Conservation (phyloP, 2,888 invertebrate genomes). For the Sarcophaga variegata region DNA sequence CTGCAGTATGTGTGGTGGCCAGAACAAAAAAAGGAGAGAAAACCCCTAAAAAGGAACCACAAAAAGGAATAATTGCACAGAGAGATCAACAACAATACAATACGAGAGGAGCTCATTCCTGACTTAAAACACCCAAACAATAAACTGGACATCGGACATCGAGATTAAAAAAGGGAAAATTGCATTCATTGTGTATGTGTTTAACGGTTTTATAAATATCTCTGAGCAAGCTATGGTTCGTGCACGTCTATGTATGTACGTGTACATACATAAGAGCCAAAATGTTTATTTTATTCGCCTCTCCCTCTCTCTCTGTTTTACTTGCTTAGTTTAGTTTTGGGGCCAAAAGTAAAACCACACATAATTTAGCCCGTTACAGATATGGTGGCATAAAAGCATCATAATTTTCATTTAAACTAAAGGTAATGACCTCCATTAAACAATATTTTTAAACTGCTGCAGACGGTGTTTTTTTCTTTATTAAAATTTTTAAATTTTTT, state of each 20-base stretch:
- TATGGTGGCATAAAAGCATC: neutral
- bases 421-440: neutral
- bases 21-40: slow-evolving; percentile 44
- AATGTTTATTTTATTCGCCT: neutral
- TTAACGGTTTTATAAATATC: too few species aligned
- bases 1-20: slow-evolving; percentile 66
- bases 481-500: neutral
- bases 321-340: neutral
- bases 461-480: neutral
- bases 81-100: neutral
- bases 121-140: slow-evolving; percentile 20
- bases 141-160: slow-evolving; percentile 10
- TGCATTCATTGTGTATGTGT: neutral
- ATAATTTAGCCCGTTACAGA: neutral
- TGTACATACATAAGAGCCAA: neutral
- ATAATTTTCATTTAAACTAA: neutral
- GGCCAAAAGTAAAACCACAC: neutral
- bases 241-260: too few species aligned
- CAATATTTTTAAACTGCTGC: neutral
- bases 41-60: neutral
- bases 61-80: neutral
- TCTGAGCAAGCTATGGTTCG: too few species aligned
- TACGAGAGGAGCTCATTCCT: neutral
- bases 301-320: neutral
- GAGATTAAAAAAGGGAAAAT: slow-evolving; percentile 1